Conservation (phyloP, 2,113 vertebrate species). For the Crypturellus undulatus region DNA sequence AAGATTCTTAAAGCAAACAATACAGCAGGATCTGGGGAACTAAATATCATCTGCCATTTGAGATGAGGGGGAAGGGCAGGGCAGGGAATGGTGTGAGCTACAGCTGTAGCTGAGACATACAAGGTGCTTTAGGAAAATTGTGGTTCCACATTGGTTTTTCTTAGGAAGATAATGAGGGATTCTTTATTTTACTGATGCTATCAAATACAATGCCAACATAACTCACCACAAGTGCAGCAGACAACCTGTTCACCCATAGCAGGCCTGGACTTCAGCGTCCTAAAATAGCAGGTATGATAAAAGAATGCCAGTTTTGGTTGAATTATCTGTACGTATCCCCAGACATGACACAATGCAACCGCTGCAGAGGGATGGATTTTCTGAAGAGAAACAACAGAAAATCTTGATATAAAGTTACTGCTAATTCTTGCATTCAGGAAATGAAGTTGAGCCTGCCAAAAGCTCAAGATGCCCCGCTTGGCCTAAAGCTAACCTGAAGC, state of each 20-base stretch:
- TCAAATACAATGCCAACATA: not conserved
- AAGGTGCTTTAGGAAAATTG: not conserved
- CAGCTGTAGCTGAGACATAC: not conserved
- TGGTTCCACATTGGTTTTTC: not conserved
- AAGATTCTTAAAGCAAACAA: not conserved
- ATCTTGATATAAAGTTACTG: not conserved
- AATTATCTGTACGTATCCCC: not conserved
- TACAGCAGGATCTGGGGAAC: not conserved
- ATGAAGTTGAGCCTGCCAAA: not conserved
- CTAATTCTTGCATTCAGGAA: not conserved
- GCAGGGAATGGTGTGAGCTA: not conserved
- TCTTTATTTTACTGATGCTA: not conserved
- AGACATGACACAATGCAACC: not conserved
- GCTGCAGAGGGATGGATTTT: not conserved
- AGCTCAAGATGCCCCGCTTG: not conserved
- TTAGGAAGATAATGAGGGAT: fast-evolving
- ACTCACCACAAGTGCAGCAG: not conserved
- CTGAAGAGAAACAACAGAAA: not conserved
- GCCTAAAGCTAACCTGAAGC: not conserved
- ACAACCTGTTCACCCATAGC: not conserved
- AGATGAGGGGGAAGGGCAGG: not conserved
- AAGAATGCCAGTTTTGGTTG: not conserved
- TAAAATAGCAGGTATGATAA: not conserved
- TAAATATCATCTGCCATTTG: not conserved
- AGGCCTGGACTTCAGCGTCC: not conserved